phyloP scores from a whole-genome alignment of 53 echinoderm and acorn worm species.

The Antedon mediterranea region DNA sequence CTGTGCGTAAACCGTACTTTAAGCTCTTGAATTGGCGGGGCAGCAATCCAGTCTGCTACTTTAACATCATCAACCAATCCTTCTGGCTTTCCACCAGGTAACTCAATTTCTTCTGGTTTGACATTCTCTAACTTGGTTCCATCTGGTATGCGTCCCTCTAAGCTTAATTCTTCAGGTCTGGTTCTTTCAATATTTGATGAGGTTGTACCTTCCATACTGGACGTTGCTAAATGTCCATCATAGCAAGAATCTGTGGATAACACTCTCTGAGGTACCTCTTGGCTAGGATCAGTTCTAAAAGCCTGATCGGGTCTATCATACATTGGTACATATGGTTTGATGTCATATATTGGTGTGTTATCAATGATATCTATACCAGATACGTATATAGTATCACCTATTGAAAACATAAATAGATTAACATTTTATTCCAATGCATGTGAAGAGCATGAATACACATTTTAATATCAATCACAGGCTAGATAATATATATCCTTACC shows the following conservation, averaged over 20 bases:
- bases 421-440: too few relatives aligned
- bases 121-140: not conserved
- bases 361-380: constrained; percentile 90
- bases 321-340: constrained; percentile 72
- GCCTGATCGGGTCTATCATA: constrained; percentile 44
- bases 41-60: constrained; percentile 63
- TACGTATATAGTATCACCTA: constrained; percentile 61
- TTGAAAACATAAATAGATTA: not conserved
- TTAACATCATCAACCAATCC: constrained; percentile 19
- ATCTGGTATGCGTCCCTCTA: not conserved
- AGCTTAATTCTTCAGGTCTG: not conserved
- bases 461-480: too few relatives aligned
- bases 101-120: not conserved
- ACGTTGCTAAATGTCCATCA: too few relatives aligned
- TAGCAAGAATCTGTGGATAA: too few relatives aligned
- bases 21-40: constrained; percentile 52
- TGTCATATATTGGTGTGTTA: constrained; percentile 78
- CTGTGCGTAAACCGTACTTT: constrained; percentile 51
- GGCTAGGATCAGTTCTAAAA: not conserved
- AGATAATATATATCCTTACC: constrained; percentile 45
- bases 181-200: not conserved
- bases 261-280: too few relatives aligned
- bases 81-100: not conserved
- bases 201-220: not conserved
- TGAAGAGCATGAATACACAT: too few relatives aligned